Conservation (phyloP, 2,888 invertebrate genomes). For the Apodemia hepburni region DNA sequence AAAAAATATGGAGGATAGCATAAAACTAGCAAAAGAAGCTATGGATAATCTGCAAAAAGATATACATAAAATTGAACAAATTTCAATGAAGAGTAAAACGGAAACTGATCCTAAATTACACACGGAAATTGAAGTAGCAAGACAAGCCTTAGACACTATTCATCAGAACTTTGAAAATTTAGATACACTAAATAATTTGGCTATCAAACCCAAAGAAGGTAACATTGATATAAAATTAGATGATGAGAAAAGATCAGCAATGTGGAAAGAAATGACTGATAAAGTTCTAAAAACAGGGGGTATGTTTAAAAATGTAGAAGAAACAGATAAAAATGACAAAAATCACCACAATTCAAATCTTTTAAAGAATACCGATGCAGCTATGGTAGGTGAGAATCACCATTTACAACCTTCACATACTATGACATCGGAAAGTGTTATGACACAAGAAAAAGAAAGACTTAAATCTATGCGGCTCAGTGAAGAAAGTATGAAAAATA, state of each 20-base stretch:
- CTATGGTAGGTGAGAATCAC: background rate
- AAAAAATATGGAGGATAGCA: slow-evolving; percentile 56
- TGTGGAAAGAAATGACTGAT: slow-evolving; percentile 51
- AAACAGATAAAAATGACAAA: background rate
- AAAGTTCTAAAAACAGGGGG: background rate
- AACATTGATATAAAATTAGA: slow-evolving; percentile 37
- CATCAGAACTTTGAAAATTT: slow-evolving; percentile 51
- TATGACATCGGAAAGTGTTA: background rate
- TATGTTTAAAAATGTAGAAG: slow-evolving; percentile 14
- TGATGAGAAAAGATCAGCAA: slow-evolving; percentile 51
- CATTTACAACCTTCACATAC: background rate
- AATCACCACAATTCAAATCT: background rate
- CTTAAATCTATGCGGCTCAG: background rate
- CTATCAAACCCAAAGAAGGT: slow-evolving; percentile 39
- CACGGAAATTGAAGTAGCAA: slow-evolving; percentile 55
- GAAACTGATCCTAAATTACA: slow-evolving; percentile 48
- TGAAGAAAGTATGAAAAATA: background rate
- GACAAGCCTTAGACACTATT: slow-evolving; percentile 54
- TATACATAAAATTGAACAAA: slow-evolving; percentile 47
- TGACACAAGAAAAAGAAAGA: background rate
- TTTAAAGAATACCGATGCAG: background rate
- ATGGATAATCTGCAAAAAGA: slow-evolving; percentile 60
- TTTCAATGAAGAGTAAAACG: slow-evolving; percentile 28
- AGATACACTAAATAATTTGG: slow-evolving; percentile 46
- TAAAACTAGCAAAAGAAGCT: slow-evolving; percentile 61